Base-by-base conservation (phyloP, 2,888 invertebrate species). In the Chymomyza fuscimana region DNA sequence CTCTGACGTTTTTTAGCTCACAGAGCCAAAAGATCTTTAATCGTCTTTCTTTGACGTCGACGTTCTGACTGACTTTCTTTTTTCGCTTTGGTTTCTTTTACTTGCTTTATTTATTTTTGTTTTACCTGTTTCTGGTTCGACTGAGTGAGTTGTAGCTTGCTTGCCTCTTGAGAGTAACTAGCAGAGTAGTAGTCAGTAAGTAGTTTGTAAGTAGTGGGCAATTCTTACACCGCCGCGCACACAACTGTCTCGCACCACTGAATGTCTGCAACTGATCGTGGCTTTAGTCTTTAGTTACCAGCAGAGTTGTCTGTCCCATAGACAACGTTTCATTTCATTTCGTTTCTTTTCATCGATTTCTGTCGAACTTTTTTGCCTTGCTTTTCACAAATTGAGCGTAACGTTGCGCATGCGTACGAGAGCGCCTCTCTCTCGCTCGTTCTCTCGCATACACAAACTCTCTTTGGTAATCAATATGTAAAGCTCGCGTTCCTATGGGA, bases 201-300 rank as follows among this genome's bases (percentile, higher is more conserved):
- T 79, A 72, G 84, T 54, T 4, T 4, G 52, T 54, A 19, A 36
- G 50, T 74, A 70, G 80, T 79, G 70, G 82, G 69, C 75, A 74
- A 77, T 84, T 80, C 79, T 79, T 74, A 82, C 84, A 86, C 81
- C 90, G 89, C 84, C 82, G 86, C 82, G 88, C 83, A 83, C 89
- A 82, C 90, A 90, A 90, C 90, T 90, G 81, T 77, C 87, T 88
- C 82, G 85, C 86, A 84, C 90, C 90, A 89, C 89, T 88, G 79
- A 88, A 83, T 87, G 88, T 88, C 90, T 90, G 86, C 89, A 90
- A 90, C 90, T 90, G 90, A 90, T 90, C 90, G 79, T 68, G 81
- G 75, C 74, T 78, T 78, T 75, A 76, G 73, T 78, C 88, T 88
- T 80, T 73, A 88, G 87, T 90, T 88, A 90, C 91, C 90, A 90